Base-by-base conservation (phyloP, 2,113 vertebrate species). In the Ascaphus truei region DNA sequence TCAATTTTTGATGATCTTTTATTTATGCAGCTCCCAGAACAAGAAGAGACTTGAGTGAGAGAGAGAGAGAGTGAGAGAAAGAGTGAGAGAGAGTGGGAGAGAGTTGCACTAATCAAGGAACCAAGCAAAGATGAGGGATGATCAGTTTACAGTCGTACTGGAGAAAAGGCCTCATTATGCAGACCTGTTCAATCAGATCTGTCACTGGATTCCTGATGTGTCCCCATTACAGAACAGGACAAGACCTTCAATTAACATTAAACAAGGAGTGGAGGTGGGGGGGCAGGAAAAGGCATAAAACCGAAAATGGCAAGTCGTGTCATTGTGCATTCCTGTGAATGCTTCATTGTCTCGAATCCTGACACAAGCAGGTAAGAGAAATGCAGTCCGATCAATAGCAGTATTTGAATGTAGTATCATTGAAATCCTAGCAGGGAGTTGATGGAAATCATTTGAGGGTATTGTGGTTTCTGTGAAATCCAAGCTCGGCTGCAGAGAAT, bases 1-100 rank as follows among this genome's bases (percentile, higher is more conserved):
- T 64, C 20, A 53, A 41, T 65, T 65, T 55, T 65, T 65, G 33
- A 65, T 53, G 48, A 53, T 55, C 33, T 51, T 27, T 37, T 65
- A 65, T 65, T 29, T 65, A 41, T 53, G 48, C 23, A n/a, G 30
- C 30, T 34, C 34, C 25, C 29, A 62, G 43, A 16, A 50, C 18
- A 53, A 25, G 22, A 48, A 25, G 26, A 26, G 48, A 29, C 34
- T 13, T 27, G 50, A 48, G 39, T 8, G 13, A 2, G 16, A 37
- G 63, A 52, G 20, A 15, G 5, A 10, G 18, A n/a, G 50, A 48
- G 39, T 8, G 13, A 2, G 16, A 37, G 63, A 52, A 15, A 15
- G 5, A 10, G 18, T n/a, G n/a, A n/a, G n/a, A n/a, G n/a, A n/a
- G 50, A 48, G 39, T 8, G 13, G 2, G 16, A 37, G 63, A 52